Evolutionary conservation across 2,888 invertebrate species (phyloP), one percentile per base, ranked within the genome.

Genomic region (Craniophora ligustri): DNA sequence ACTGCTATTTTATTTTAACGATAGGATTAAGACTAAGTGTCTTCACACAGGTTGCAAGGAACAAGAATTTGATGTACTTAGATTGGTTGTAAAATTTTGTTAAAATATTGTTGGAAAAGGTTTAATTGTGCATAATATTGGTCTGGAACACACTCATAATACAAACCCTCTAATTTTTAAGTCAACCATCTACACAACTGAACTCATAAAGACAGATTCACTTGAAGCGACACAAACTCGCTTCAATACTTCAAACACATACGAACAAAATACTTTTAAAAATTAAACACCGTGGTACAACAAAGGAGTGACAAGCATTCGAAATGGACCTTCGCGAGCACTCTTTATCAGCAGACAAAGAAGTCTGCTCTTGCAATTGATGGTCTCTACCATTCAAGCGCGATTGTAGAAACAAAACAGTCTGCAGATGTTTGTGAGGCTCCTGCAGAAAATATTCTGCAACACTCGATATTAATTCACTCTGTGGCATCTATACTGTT

Each of bases 311-410:
- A 76, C 65, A 65, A 69, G 72, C 60, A 70, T 74, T 76, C 55
- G 62, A 59, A 74, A 78, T 76, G 76, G 68, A 75, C 74, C 64
- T 61, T 46, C 40, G 58, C 55, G 36, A 61, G 48, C 67, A 75
- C 75, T 81, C 56, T 80, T 76, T 77, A 70, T 71, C 59, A 59
- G 54, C 56, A 75, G 73, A 82, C 80, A 84, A 82, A 81, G 79
- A 75, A 75, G 58, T 63, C 63, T 77, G 78, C 66, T 72, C 72
- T 74, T 78, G 78, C 83, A 80, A 84, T 82, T 82, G 84, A 84
- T 82, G 82, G 78, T 56, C 69, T 69, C 50, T 40, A 64, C 75
- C 73, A 73, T 78, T 81, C 67, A 74, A 57, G 60, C 53, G 48
- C 51, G 62, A 65, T 54, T 55, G 63, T 49, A 62, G 69, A 74